Evolutionary conservation across 2,797 vertebrate species (phyloP).

Genomic region (Macrochelys suwanniensis): DNA sequence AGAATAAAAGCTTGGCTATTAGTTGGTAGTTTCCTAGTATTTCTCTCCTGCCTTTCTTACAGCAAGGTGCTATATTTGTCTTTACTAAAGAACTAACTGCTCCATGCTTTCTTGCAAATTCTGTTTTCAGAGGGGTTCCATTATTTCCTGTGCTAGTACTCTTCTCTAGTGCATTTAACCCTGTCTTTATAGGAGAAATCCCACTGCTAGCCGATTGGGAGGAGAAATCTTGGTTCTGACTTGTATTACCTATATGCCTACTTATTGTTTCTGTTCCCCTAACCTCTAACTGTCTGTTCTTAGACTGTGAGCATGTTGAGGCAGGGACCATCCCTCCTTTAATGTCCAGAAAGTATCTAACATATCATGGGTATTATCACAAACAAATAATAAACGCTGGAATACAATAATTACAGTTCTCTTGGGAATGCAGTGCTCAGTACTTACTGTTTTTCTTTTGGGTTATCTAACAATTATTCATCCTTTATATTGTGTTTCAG

Average conservation of each 20-base stretch:
- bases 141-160: not conserved
- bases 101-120: not conserved
- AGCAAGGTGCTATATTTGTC: accelerated
- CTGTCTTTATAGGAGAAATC: not conserved
- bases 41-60: not conserved
- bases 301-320: accelerated
- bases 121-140: not conserved
- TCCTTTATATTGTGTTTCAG: not conserved
- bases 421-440: not conserved
- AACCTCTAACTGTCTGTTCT: not conserved
- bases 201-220: not conserved
- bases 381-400: conserved; percentile 30
- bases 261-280: not conserved
- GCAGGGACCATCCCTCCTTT: not conserved
- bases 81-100: not conserved
- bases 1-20: not conserved
- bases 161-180: not conserved
- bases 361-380: not conserved
- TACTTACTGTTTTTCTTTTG: not conserved
- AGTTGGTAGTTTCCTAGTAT: not conserved
- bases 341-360: not conserved
- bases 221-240: not conserved
- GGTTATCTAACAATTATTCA: not conserved
- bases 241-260: not conserved
- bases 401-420: not conserved